Conservation (phyloP, 1,140 invertebrate species). For the Rhyacophila brunnea region DNA sequence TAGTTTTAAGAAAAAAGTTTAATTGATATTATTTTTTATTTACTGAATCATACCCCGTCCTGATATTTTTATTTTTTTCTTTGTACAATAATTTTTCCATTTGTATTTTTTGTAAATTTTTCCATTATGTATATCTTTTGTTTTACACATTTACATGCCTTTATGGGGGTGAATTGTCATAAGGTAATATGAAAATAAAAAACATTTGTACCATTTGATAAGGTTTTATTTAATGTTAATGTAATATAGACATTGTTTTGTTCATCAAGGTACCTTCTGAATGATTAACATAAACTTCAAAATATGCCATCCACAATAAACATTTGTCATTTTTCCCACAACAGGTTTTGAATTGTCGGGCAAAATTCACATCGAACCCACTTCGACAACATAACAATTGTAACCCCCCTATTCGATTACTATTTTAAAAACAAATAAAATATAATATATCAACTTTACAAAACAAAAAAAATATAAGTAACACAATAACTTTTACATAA, state of each 20-base stretch:
- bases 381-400: background rate
- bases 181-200: constrained; percentile 6
- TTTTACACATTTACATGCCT: too few relatives aligned
- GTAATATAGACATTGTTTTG: constrained; percentile 57
- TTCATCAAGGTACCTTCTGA: constrained; percentile 54
- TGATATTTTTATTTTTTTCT: too few relatives aligned
- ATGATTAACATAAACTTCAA: constrained; percentile 40
- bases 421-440: constrained; percentile 28
- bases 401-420: constrained; percentile 16
- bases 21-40: too few relatives aligned
- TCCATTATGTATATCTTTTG: too few relatives aligned
- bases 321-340: background rate
- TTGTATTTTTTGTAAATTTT: too few relatives aligned
- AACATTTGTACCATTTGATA: constrained; percentile 18
- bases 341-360: background rate
- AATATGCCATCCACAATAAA: background rate
- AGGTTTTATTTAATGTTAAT: constrained; percentile 39
- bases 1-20: too few relatives aligned
- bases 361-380: background rate
- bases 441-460: constrained; percentile 25
- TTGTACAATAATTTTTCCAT: too few relatives aligned
- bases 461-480: constrained; percentile 21
- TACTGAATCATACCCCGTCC: too few relatives aligned
- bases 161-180: too few relatives aligned
- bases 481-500: constrained; percentile 24